Base-by-base conservation (phyloP, 1,140 invertebrate genomes). In the Trachelipus rathkii region DNA sequence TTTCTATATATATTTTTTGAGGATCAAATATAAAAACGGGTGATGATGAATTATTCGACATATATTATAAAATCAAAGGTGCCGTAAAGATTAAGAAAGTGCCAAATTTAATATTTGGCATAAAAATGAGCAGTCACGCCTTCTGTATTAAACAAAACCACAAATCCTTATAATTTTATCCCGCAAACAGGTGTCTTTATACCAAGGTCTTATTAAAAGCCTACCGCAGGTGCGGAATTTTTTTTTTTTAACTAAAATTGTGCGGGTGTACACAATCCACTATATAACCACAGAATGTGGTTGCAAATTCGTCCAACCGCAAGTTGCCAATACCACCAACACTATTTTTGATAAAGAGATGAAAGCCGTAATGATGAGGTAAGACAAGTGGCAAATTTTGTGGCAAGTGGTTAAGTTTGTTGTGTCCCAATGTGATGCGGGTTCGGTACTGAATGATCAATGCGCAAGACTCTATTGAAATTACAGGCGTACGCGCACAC, bases 381-480 rank as follows among this genome's bases (percentile, higher is more conserved):
- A 19, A 60, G 33, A 60, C 11, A 19, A 60, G 50, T 60, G 50
- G 50, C 50, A 60, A 19, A 60, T 60, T 8, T 8, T 33, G 50
- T 19, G 50, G 50, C 50, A 15, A 60, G 50, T 19, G 50, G 19
- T 15, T 60, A 2, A 1, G 19, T 15, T 60, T 13, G 4, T 8
- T 8, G 50, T 60, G 50, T 60, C 50, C 50, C 50, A 60, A 60
- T 60, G 19, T 60, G 50, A 60, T 15, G 50, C 50, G 50, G 50
- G 50, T 60, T 60, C 50, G 19, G 50, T 19, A 60, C 50, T 60
- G 50, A 60, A 60, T 60, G 50, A 60, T 60, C 50, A 60, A 60
- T 60, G 50, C 50, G 50, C 50, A 19, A 60, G 50, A 60, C 50
- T 60, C 50, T 4, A 60, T 60, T 60, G 50, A 3, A 2, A 13